Evolutionary conservation across 1,140 invertebrate genomes (phyloP).

Genomic region (Dryas iulia): DNA sequence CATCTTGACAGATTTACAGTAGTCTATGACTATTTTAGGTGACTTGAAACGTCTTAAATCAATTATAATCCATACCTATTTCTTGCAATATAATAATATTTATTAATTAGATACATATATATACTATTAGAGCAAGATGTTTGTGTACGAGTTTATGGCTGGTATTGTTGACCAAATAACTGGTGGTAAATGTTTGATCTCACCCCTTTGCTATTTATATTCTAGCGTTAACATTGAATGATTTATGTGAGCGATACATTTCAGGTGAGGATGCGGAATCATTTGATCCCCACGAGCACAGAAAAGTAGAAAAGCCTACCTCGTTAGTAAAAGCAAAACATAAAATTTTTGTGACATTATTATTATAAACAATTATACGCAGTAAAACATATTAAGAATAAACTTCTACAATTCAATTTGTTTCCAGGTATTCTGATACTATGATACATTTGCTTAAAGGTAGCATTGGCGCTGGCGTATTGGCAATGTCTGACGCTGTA

Average conservation of each 20-base stretch:
- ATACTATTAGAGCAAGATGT: conserved; percentile 37
- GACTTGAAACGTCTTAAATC: not conserved
- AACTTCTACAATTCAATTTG: conserved; percentile 13
- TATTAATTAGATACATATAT: not conserved
- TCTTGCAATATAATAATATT: not conserved
- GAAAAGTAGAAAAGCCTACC: conserved; percentile 85
- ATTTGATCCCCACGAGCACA: conserved; percentile 71
- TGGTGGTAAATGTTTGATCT: conserved; percentile 21
- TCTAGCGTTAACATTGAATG: not conserved
- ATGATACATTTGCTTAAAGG: conserved; percentile 91
- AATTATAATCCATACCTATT: not conserved
- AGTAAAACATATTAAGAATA: too few species aligned
- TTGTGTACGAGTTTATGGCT: conserved; percentile 58
- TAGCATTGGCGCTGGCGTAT: conserved; percentile 93
- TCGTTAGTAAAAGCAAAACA: conserved; percentile 78
- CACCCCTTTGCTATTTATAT: not conserved
- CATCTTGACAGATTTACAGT: too few species aligned
- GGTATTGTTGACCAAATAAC: conserved; percentile 52
- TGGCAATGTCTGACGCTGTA: conserved; percentile 94
- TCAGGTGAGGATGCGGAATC: conserved; percentile 41
- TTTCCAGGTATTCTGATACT: conserved; percentile 87
- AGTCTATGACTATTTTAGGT: too few species aligned
- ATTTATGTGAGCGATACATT: conserved; percentile 4
- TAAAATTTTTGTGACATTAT: too few species aligned
- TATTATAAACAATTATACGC: too few species aligned